These are phyloP conservation scores for Pipistrellus pygmaeus DNA, from an alignment of 2,797 vertebrate genomes.

Conservation along the genomic window DNA sequence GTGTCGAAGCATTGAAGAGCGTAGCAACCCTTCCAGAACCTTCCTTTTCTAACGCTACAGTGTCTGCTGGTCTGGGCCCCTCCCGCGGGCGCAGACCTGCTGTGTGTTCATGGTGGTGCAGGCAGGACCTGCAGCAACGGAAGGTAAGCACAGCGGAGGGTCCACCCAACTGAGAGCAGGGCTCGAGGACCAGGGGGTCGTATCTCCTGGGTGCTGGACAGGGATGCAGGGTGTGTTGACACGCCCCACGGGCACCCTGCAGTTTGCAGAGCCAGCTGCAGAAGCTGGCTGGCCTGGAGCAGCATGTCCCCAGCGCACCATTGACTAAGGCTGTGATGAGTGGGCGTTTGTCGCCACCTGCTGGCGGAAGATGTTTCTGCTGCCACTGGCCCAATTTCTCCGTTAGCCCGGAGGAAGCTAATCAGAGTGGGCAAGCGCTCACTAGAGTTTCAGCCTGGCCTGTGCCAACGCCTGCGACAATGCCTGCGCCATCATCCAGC, in stretches of 20 bases:
- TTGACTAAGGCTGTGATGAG: neutral
- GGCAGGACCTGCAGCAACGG: fast-evolving
- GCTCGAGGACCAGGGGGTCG: fast-evolving
- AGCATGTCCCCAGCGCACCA: fast-evolving
- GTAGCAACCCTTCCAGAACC: neutral
- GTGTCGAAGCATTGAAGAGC: neutral
- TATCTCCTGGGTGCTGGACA: neutral
- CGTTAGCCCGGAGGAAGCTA: neutral
- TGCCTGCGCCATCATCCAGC: fast-evolving
- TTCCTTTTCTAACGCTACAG: neutral
- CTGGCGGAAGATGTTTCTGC: neutral
- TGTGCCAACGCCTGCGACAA: neutral
- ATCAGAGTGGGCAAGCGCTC: neutral
- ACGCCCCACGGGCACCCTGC: too few relatives aligned
- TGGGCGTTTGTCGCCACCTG: conserved; percentile 65
- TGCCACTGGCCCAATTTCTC: fast-evolving
- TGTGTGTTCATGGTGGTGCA: fast-evolving
- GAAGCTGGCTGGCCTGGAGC: neutral
- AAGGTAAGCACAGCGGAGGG: fast-evolving
- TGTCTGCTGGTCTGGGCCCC: neutral
- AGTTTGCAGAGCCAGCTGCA: fast-evolving
- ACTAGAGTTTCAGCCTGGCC: neutral
- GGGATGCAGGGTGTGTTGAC: neutral
- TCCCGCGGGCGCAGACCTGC: fast-evolving
- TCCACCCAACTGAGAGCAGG: fast-evolving